Evolutionary conservation across 2,888 invertebrate genomes (phyloP), one percentile per base, ranked within the genome.

Genomic region (Xestia rhomboidea): DNA sequence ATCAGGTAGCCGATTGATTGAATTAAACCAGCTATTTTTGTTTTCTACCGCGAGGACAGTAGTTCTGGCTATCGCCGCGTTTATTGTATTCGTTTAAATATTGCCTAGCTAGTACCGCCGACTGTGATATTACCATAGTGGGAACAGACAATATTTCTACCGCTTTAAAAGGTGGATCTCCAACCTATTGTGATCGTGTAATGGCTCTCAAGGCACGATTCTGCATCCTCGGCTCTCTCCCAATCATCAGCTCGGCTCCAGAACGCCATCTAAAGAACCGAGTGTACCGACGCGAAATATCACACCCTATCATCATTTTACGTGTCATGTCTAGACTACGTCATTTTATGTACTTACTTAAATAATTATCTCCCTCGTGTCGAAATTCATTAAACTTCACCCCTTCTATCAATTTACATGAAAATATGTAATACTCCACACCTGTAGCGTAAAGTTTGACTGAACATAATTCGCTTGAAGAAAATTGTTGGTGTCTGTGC

Each of bases 371-470:
- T 13, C 15, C 27, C 60, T 66, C 73, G 41, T 76, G 77, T 69
- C 67, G 77, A 83, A 83, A 76, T 77, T 83, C 72, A 82, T 82
- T 83, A 81, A 87, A 87, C 77, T 88, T 86, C 46, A 30, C 57
- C 79, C 67, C 73, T 68, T 81, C 77, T 85, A 83, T 85, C 79
- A 88, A 87, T 85, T 88, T 88, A 81, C 82, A 80, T 76, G 84
- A 83, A 82, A 82, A 82, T 85, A 67, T 81, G 69, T 41, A 68
- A 79, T 72, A 69, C 73, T 80, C 73, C 57, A 57, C 76, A 70
- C 83, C 76, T 79, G 72, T 79, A 73, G 70, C 67, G 64, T 66
- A 66, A 34, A 73, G 57, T 72, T 68, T 66, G 60, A 51, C 27
- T 49, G 68, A 68, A 54, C 30, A 69, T 76, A 71, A 76, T 75